Evolutionary conservation across 2,888 invertebrate species (phyloP).

Genomic region (Epirrhoe tristata): DNA sequence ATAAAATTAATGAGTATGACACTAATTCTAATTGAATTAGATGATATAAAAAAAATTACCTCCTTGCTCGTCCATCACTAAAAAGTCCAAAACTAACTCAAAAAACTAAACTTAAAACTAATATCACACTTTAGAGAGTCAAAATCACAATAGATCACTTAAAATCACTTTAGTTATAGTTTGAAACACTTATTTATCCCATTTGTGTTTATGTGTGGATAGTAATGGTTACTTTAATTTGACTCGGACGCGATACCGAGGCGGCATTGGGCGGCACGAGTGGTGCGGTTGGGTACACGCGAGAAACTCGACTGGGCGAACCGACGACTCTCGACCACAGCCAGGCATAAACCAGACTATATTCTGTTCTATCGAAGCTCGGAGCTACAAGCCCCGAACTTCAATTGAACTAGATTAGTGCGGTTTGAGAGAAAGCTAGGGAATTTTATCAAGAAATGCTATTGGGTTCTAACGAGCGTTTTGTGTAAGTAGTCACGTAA

Average conservation of each 20-base stretch:
- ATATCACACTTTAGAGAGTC: conserved; percentile 70
- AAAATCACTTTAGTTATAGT: background rate
- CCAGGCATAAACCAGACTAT: background rate
- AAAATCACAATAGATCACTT: conserved; percentile 44
- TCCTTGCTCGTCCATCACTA: conserved; percentile 74
- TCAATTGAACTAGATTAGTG: too few species aligned
- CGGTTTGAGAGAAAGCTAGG: too few species aligned
- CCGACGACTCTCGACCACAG: background rate
- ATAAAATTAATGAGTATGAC: too few species aligned
- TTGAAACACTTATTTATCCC: conserved; percentile 66
- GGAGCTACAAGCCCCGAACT: too few species aligned
- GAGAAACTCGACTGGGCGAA: conserved; percentile 33
- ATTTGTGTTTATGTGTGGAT: conserved; percentile 57
- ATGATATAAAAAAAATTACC: conserved; percentile 56
- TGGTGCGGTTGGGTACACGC: conserved; percentile 34
- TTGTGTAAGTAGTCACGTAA: too few species aligned
- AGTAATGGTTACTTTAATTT: conserved; percentile 66
- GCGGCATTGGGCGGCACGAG: conserved; percentile 62
- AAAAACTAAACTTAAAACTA: conserved; percentile 67
- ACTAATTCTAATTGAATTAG: too few species aligned
- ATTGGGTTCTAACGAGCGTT: too few species aligned
- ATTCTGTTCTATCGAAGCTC: background rate
- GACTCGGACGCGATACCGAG: conserved; percentile 69
- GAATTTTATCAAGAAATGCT: too few species aligned
- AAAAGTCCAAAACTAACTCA: conserved; percentile 53